Conservation (phyloP, 2,797 vertebrate species). For the Hippopotamyrus pictus region DNA sequence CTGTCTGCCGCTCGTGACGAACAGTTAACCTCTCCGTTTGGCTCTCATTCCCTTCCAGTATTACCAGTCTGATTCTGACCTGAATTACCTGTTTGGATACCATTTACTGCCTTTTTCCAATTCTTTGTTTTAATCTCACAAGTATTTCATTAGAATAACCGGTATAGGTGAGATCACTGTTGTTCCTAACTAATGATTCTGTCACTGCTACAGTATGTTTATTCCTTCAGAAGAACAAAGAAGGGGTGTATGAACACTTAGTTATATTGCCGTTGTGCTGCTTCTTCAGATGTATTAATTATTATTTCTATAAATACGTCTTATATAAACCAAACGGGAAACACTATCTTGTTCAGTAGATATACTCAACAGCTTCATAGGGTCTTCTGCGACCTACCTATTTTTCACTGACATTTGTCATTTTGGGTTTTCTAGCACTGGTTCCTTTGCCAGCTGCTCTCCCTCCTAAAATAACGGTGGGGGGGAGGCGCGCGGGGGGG, state of each 20-base stretch:
- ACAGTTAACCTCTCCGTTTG: conserved; percentile 44
- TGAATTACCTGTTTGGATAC: conserved; percentile 47
- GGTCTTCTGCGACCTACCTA: background rate
- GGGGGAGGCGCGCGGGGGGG: background rate
- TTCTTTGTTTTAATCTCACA: conserved; percentile 2
- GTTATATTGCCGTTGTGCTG: background rate
- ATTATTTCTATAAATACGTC: background rate
- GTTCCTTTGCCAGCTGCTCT: background rate
- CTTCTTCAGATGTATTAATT: background rate
- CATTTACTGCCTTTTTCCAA: background rate
- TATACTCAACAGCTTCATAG: background rate
- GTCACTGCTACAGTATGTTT: background rate
- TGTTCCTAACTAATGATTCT: background rate
- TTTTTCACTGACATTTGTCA: background rate
- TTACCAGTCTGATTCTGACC: conserved; percentile 38
- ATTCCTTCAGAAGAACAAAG: background rate
- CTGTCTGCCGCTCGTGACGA: conserved; percentile 39
- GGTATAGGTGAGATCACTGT: background rate
- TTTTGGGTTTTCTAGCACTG: background rate
- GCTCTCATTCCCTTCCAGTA: background rate
- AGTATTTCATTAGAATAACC: conserved; percentile 2
- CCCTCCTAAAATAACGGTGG: background rate
- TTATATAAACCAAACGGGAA: background rate
- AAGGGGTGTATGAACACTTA: background rate
- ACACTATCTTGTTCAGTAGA: background rate